These are phyloP conservation scores for Botia almorhae DNA, from an alignment of 2,797 vertebrate genomes.

Conservation along the genomic window DNA sequence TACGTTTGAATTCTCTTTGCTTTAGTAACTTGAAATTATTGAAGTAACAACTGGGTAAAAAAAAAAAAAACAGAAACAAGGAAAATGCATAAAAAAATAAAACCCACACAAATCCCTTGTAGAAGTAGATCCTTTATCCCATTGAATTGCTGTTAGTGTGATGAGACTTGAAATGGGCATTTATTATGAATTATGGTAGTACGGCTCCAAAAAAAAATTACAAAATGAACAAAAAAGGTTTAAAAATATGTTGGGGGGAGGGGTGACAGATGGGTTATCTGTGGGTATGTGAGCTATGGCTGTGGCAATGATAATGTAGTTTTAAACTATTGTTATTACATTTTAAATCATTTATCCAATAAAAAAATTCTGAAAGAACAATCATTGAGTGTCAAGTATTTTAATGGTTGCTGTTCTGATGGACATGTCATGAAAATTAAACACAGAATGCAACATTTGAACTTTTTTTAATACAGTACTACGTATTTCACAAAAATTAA, in stretches of 20 bases:
- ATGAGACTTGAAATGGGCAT: slow-evolving; percentile 94
- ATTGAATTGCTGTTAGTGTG: slow-evolving; percentile 97
- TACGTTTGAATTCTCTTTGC: slow-evolving; percentile 70
- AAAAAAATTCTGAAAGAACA: slow-evolving; percentile 88
- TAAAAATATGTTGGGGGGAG: slow-evolving; percentile 65
- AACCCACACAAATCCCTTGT: slow-evolving; percentile 75
- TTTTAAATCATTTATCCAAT: slow-evolving; percentile 99
- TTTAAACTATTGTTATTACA: slow-evolving; percentile 99
- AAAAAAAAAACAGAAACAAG: slow-evolving; percentile 20
- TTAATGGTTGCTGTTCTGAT: background rate
- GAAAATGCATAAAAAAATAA: background rate
- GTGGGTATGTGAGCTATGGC: slow-evolving; percentile 95
- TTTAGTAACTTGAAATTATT: slow-evolving; percentile 87
- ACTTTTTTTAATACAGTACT: slow-evolving; percentile 71
- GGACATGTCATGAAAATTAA: background rate
- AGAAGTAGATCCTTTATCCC: slow-evolving; percentile 90
- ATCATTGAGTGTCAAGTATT: slow-evolving; percentile 56
- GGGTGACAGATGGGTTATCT: slow-evolving; percentile 85
- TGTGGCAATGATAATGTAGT: slow-evolving; percentile 98
- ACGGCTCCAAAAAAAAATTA: slow-evolving; percentile 78
- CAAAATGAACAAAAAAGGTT: slow-evolving; percentile 60
- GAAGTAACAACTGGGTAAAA: slow-evolving; percentile 74
- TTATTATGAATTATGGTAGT: slow-evolving; percentile 82
- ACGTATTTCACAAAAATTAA: slow-evolving; percentile 65
- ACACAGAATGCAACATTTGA: background rate